Percentiles rank a stretch among this genome's conserved stretches.
phyloP scores from a whole-genome alignment of 2,797 vertebrate genomes.

The Nasua narica region DNA sequence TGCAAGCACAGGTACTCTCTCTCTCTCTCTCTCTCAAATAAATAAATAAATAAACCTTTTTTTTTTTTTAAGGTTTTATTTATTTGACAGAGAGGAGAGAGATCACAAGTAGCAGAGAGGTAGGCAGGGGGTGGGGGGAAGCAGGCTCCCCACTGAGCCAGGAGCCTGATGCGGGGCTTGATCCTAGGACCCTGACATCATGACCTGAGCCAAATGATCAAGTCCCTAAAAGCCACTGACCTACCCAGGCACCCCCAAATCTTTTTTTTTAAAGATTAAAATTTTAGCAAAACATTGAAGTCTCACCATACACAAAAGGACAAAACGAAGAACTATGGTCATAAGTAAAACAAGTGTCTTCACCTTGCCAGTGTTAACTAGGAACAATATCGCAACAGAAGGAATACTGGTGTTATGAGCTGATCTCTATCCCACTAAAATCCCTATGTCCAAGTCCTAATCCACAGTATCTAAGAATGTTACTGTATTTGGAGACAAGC shows the following conservation, averaged over 20 bases:
- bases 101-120: too few species aligned
- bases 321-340: background rate
- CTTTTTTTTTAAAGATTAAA: background rate
- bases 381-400: background rate
- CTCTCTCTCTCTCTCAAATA: background rate
- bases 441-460: background rate
- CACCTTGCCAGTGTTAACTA: background rate
- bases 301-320: background rate
- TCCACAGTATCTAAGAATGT: background rate
- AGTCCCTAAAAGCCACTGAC: too few species aligned
- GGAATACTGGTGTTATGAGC: background rate
- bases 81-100: too few species aligned
- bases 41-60: background rate
- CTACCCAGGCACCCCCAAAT: too few species aligned
- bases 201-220: too few species aligned
- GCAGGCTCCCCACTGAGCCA: too few species aligned
- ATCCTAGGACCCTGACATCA: too few species aligned
- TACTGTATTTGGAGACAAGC: background rate
- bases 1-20: background rate
- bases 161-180: too few species aligned
- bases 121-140: too few species aligned
- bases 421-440: background rate
- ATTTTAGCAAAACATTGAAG: background rate
- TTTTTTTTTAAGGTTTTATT: too few species aligned
- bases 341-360: background rate